phyloP scores from a whole-genome alignment of 2,888 invertebrate species.

The Strigamia maritima region DNA sequence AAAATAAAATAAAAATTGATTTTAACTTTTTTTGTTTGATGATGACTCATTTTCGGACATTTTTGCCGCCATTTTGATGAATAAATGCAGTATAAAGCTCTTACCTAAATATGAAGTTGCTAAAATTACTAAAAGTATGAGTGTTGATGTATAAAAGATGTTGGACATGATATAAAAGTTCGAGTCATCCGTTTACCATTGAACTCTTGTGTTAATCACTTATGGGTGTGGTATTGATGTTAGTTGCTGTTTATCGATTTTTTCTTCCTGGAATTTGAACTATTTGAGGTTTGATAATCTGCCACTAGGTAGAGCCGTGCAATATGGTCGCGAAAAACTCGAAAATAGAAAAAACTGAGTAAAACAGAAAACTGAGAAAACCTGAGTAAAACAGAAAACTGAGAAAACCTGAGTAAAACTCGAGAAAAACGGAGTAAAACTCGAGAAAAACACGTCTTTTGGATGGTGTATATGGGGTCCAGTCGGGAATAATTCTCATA shows the following conservation, averaged over 20 bases:
- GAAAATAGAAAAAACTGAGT: no score
- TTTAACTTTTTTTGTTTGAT: background rate
- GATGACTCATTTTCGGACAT: background rate
- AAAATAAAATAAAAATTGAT: background rate
- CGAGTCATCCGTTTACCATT: background rate
- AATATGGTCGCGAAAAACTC: no score
- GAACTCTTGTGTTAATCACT: background rate
- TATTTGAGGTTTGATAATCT: no score
- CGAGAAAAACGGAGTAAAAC: no score
- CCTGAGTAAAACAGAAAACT: no score
- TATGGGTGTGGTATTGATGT: background rate
- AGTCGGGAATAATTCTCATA: constrained; percentile 83
- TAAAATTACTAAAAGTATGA: background rate
- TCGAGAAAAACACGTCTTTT: no score
- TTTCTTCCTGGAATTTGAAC: background rate
- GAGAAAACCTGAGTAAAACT: no score
- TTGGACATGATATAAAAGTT: background rate
- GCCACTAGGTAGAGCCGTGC: no score
- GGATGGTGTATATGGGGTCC: constrained; percentile 86
- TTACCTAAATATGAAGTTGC: background rate
- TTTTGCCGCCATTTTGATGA: background rate
- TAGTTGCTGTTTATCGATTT: background rate
- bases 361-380: no score
- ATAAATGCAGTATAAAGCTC: background rate
- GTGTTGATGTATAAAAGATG: background rate